Conservation (phyloP, 37 sponge, comb jelly and placozoan species). For the Corticium candelabrum region DNA sequence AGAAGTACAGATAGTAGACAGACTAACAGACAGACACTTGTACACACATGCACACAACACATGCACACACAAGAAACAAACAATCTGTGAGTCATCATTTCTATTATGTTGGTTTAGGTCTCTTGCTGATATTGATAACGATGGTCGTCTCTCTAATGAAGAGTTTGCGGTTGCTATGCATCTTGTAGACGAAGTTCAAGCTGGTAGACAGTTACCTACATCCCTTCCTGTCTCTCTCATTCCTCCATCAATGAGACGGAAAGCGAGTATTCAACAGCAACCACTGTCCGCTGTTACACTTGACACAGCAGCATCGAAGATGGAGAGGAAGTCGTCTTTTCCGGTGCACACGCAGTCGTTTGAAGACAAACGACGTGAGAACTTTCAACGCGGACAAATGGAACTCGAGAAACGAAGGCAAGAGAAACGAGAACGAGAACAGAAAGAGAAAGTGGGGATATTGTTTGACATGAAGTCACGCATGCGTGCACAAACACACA, state of each 20-base stretch:
- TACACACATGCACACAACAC: no score
- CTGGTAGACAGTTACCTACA: background rate
- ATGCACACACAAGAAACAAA: no score
- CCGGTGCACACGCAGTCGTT: background rate
- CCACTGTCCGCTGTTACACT: background rate
- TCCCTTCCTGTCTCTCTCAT: background rate
- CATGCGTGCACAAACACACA: no score
- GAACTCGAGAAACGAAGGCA: slow-evolving; percentile 1
- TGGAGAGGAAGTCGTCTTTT: background rate
- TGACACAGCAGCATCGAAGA: no score
- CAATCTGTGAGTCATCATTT: no score
- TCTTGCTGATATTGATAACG: slow-evolving; percentile 1
- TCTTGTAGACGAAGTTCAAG: background rate
- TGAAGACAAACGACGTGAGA: background rate
- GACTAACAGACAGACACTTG: no score
- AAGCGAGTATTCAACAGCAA: background rate
- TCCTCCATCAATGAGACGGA: background rate
- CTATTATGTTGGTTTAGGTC: background rate
- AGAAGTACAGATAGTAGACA: no score
- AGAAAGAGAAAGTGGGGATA: background rate
- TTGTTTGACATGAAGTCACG: no score
- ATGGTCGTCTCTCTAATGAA: background rate
- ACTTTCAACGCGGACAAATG: background rate
- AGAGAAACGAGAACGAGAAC: background rate
- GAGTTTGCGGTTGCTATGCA: slow-evolving; percentile 7